Base-by-base conservation (phyloP, 2,113 vertebrate species). In the Gobiocypris rarus region DNA sequence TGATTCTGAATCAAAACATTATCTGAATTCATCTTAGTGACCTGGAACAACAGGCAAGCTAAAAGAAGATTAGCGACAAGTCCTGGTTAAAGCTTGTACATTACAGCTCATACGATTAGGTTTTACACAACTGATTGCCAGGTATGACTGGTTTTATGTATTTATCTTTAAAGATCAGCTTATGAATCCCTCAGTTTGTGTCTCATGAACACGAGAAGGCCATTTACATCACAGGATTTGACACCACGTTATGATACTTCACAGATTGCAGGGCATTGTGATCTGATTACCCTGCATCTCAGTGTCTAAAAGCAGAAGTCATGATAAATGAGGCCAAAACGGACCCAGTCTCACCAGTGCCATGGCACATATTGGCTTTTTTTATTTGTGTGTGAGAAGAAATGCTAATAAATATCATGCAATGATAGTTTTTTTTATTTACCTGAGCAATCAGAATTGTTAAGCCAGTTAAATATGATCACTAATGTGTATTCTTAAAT, bases 171-270 rank as follows among this genome's bases (percentile, higher is more conserved):
- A 76, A n/a, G 41, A 34, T 15, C 28, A 6, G 9, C 26, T 3
- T 13, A 34, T 22, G 48, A 34, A 1, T 19, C 26, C 14, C 15
- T 22, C 24, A 34, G 19, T 31, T 28, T 4, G 2, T 41, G 2
- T 43, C 11, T 43, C 69, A 24, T 22, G 2, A 5, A 70, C 10
- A n/a, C 6, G 19, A 71, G 38, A 24, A 63, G 38, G 24, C 22
- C 15, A 19, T 67, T 19, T 34, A 9, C 22, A 67, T 67, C 31
- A 11, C 56, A 24, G n/a, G 56, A 59, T 59, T 59, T 38, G 31
- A 67, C 65, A 67, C 65, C 65, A 67, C 65, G 38, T 67, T 67
- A 67, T 67, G 31, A 22, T 67, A 67, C 22, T 67, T 10, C 9
- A 22, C 31, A 67, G 63, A 34, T 34, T 67, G 63, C 15, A 67